Base-by-base conservation (phyloP, 1,140 invertebrate genomes). In the Drosophila asahinai region DNA sequence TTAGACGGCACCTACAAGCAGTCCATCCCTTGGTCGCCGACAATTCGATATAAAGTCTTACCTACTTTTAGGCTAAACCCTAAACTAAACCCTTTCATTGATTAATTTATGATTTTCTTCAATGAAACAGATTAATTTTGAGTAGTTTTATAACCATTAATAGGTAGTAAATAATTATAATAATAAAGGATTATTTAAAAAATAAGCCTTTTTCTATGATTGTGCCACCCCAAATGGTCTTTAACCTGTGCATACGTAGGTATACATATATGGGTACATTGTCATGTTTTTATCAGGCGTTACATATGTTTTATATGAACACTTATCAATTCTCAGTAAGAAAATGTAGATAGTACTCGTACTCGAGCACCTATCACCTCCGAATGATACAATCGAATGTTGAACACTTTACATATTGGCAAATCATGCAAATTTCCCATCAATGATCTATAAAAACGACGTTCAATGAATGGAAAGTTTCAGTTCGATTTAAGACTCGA, bases 311-410 rank as follows among this genome's bases (percentile, higher is more conserved):
- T 54, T 54, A 42, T 61, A 54, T 49, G 51, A 60, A 51, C 40
- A 3, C 48, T 86, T 86, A 86, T 86, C 83, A 64, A 33, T 59
- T 75, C 65, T 7, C 22, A 52, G 73, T 81, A 84, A 77, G 48
- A 76, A 45, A 40, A 27, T 45, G 38, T 42, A 66, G 62, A 77
- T 66, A 76, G 72, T 17, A 66, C 17, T 33, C 40, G 64, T 59
- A 59, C 17, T 48, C 14, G 33, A 45, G 57, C 48, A 30, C 25
- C 30, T 68, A 54, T 83, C 54, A 70, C 19, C 51, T 70, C n/a
- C 14, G 42, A 52, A 42, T 51, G 64, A 74, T 81, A 61, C 67
- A 62, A 86, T 86, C 82, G 43, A 66, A 40, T 64, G 19, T 49
- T 30, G 45, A 51, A 67, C 79, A 82, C 49, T 73, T 74, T 76